phyloP scores from a whole-genome alignment of 2,797 vertebrate species.

The Agapornis canus region DNA sequence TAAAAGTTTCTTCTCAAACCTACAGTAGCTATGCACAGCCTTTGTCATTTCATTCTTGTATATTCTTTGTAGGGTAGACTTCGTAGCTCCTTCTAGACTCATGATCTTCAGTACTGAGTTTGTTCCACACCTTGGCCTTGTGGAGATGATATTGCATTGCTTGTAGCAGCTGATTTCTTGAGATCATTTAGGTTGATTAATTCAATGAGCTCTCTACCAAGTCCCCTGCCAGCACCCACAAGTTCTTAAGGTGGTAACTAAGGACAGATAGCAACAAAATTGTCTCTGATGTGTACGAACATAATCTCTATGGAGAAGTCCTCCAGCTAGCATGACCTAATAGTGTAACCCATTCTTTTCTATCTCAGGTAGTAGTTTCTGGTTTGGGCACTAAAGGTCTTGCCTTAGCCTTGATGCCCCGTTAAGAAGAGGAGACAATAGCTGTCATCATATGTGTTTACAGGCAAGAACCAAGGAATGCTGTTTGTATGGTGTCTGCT shows the following conservation, averaged over 20 bases:
- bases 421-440: not conserved
- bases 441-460: not conserved
- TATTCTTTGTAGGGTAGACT: not conserved
- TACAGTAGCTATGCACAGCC: not conserved
- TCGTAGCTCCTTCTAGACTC: not conserved
- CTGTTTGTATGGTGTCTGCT: not conserved
- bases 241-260: not conserved
- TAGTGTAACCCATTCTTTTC: not conserved
- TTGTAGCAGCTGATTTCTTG: not conserved
- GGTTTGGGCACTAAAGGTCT: not conserved
- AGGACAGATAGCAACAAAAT: not conserved
- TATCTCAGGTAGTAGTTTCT: not conserved
- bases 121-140: not conserved
- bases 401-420: not conserved
- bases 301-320: not conserved
- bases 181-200: not conserved
- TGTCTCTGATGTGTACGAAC: not conserved
- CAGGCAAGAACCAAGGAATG: not conserved
- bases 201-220: not conserved
- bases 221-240: not conserved
- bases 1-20: not conserved
- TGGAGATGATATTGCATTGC: not conserved
- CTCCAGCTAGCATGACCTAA: not conserved
- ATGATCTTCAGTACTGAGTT: not conserved
- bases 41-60: not conserved